These are phyloP conservation scores for Spisula subtruncata DNA, from an alignment of 2,888 invertebrate species.

Conservation along the genomic window DNA sequence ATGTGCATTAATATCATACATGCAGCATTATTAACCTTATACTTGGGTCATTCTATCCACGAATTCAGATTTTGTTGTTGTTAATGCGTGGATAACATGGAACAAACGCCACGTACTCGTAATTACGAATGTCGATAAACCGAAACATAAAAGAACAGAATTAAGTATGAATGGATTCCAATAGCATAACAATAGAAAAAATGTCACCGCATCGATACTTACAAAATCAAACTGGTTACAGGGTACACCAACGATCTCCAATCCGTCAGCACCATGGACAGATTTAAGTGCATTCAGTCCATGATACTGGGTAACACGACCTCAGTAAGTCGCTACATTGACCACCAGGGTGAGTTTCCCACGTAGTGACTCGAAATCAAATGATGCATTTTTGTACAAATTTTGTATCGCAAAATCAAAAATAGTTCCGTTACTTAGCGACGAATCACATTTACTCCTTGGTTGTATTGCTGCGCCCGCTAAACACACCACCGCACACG, in stretches of 20 bases:
- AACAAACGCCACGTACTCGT: no score
- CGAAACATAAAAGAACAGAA: no score
- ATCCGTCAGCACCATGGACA: conserved; percentile 82
- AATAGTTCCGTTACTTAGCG: conserved; percentile 60
- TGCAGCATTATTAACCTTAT: no score
- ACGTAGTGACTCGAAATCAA: conserved; percentile 68
- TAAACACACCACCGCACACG: conserved; percentile 36
- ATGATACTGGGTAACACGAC: conserved; percentile 88
- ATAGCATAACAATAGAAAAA: background rate
- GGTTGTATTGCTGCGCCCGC: conserved; percentile 54
- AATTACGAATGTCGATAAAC: no score
- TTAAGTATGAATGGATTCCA: no score
- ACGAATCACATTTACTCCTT: conserved; percentile 57
- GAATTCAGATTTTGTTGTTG: no score
- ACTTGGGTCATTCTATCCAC: no score
- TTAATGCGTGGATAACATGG: no score
- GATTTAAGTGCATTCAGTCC: conserved; percentile 89
- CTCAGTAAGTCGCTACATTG: conserved; percentile 89
- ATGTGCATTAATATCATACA: no score
- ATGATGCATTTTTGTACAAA: conserved; percentile 63
- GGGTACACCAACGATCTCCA: conserved; percentile 88
- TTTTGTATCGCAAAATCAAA: conserved; percentile 70
- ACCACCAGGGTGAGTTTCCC: conserved; percentile 86
- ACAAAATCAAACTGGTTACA: conserved; percentile 88
- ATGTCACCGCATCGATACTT: conserved; percentile 64